These are phyloP conservation scores for Rhea americana DNA, from an alignment of 2,113 vertebrate species.

Conservation along the genomic window DNA sequence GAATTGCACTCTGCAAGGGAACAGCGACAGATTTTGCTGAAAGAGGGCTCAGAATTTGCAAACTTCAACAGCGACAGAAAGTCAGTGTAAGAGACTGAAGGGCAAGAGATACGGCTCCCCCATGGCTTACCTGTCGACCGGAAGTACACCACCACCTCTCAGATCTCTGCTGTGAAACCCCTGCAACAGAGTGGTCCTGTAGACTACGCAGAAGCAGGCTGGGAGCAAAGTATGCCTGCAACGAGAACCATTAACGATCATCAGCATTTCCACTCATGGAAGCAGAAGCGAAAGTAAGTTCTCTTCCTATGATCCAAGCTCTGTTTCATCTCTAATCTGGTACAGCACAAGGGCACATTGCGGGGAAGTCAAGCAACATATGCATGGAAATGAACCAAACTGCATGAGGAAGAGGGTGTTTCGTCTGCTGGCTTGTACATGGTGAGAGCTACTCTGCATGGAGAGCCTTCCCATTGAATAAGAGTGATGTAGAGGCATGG, in stretches of 20 bases:
- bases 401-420: neutral
- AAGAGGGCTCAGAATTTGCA: neutral
- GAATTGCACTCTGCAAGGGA: neutral
- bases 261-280: too few relatives aligned
- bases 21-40: neutral
- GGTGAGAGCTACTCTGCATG: fast-evolving
- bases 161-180: neutral
- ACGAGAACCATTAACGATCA: neutral
- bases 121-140: fast-evolving
- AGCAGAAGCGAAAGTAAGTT: neutral
- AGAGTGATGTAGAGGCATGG: fast-evolving
- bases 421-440: neutral
- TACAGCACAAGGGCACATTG: fast-evolving
- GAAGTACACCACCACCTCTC: neutral
- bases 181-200: neutral
- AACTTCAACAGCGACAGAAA: neutral
- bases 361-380: neutral
- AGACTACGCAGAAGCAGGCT: neutral
- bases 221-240: neutral
- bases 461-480: neutral
- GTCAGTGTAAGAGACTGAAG: neutral
- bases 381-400: neutral
- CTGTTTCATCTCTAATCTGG: neutral
- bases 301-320: neutral
- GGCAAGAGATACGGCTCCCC: neutral